Base-by-base conservation (phyloP, 1,140 invertebrate species). In the Yoshiicerus persimilis region DNA sequence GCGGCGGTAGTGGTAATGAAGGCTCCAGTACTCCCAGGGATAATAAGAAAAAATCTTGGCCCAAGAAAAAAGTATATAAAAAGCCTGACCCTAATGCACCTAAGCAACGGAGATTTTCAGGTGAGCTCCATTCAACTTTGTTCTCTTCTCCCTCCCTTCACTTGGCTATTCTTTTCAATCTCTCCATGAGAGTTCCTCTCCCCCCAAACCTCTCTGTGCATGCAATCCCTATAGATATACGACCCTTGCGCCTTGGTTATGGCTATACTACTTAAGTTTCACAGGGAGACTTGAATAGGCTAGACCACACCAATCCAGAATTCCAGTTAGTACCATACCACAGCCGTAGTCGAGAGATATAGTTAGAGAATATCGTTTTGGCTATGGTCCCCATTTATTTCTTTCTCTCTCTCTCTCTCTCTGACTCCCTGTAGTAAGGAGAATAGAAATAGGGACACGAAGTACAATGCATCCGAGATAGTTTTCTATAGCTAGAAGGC, bases 31-130 rank as follows among this genome's bases (percentile, higher is more conserved):
- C 86, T 41, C 41, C 89, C 11, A 87, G 62, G n/a, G 75, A 88
- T 34, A 70, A 70, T 38, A 89, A 88, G 62, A 91, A 91, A 80
- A 91, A 91, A 86, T 87, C 89, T 38, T 91, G 90, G 90, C 90
- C 90, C 13, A 91, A 90, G 83, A 91, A 91, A 77, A 91, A 91
- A 88, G 90, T 91, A 38, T 91, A 91, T 77, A 91, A 91, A 87
- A 91, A 91, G 85, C 90, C 90, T 39, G 90, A 91, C 75, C 90
- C 90, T 16, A 91, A 91, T 86, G 89, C 90, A 36, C 90, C 90
- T 47, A 91, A 91, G 84, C 90, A 91, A 56, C 84, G 90, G 39
- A 90, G 90, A 88, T 91, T 91, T 86, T 91, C 90, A 87, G 90
- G 90, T 90, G 84, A 41, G 87, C 23, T 80, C 34, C 75, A 80